A percentile compares a stretch with the other conserved stretches of the same genome.
phyloP scores from a whole-genome alignment of 2,888 invertebrate genomes.

The Morpho deidamia region DNA sequence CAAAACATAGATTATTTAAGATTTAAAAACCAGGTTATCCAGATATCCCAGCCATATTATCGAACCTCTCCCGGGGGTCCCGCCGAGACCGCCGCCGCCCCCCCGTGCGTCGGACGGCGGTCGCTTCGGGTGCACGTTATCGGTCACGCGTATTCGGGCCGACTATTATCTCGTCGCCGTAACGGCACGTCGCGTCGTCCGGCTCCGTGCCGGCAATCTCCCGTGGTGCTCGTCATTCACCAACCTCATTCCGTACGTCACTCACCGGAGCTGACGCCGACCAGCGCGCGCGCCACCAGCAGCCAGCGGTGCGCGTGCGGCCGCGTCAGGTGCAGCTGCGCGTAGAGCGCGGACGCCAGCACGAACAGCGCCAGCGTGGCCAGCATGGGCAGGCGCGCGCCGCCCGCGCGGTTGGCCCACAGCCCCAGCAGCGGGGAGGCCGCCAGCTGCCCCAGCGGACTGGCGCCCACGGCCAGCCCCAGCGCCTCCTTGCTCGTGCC shows the following conservation, averaged over 20 bases:
- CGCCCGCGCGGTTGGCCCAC: constrained; percentile 88
- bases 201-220: too few species aligned
- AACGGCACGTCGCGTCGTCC: too few species aligned
- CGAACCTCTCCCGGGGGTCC: neutral
- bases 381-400: constrained; percentile 85
- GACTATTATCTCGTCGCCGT: too few species aligned
- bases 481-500: constrained; percentile 89
- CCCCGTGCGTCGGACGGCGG: too few species aligned
- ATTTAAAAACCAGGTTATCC: too few species aligned
- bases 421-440: constrained; percentile 91
- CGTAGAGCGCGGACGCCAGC: constrained; percentile 85
- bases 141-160: too few species aligned
- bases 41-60: too few species aligned
- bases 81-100: neutral
- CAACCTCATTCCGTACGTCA: too few species aligned
- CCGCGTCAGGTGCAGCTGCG: constrained; percentile 84
- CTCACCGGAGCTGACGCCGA: constrained; percentile 89
- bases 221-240: too few species aligned
- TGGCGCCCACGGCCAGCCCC: constrained; percentile 90
- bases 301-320: constrained; percentile 84
- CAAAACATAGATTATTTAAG: too few species aligned
- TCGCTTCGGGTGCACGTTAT: too few species aligned
- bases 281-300: constrained; percentile 86
- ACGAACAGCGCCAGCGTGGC: constrained; percentile 85
- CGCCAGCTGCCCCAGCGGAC: constrained; percentile 91